Conservation (phyloP, 2,113 vertebrate species). For the Rhabdornis inornatus region DNA sequence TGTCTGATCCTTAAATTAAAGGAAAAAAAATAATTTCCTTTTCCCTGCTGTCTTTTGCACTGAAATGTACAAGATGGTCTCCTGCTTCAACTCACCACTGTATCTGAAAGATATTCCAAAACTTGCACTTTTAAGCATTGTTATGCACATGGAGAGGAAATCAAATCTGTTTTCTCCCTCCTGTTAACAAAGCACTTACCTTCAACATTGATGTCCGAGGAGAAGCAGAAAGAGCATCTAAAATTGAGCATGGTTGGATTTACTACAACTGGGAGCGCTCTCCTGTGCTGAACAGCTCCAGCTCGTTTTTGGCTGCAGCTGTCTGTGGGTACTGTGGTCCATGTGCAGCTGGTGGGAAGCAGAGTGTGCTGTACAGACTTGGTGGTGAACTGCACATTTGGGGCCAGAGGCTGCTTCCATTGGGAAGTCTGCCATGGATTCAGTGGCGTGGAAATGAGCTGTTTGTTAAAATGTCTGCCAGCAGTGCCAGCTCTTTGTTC, state of each 20-base stretch:
- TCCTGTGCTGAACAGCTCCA: background rate
- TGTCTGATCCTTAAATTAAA: background rate
- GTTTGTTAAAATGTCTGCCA: background rate
- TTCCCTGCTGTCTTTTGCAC: background rate
- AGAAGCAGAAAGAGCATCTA: background rate
- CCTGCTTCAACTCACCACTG: background rate
- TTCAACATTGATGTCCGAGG: background rate
- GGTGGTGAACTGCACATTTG: background rate
- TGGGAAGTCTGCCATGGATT: background rate
- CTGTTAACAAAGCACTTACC: background rate
- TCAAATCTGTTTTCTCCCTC: background rate
- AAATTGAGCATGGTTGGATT: background rate
- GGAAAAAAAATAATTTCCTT: background rate
- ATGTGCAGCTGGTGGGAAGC: background rate
- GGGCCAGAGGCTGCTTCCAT: background rate
- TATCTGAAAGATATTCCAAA: background rate
- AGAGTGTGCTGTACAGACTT: background rate
- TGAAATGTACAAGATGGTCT: background rate
- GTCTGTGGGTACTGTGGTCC: background rate
- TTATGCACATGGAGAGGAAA: rapidly evolving
- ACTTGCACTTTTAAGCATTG: background rate
- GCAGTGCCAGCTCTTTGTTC: background rate
- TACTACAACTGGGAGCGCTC: rapidly evolving
- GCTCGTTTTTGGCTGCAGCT: background rate
- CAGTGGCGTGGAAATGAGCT: background rate